Conservation (phyloP, 2,113 vertebrate genomes). For the Hemiscyllium ocellatum region DNA sequence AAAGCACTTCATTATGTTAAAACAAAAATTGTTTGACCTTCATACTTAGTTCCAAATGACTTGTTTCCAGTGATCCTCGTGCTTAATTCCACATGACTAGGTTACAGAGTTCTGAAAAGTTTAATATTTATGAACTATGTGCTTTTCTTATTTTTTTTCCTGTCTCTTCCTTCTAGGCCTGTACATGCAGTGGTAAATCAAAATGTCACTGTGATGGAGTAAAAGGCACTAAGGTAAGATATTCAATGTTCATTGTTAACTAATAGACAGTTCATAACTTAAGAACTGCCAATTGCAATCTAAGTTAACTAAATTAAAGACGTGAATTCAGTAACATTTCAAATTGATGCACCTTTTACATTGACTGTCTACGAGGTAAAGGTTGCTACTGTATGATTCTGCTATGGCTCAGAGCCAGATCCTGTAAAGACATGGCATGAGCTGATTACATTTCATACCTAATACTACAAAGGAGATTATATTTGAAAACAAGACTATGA, state of each 20-base stretch:
- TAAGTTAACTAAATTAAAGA: background rate
- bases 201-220: constrained; percentile 56
- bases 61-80: background rate
- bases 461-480: background rate
- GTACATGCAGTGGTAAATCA: constrained; percentile 44
- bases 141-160: background rate
- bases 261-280: background rate
- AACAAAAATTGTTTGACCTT: background rate
- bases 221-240: constrained; percentile 60
- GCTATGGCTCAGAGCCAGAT: background rate
- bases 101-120: background rate
- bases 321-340: background rate
- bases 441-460: background rate
- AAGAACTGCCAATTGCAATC: background rate
- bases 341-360: background rate
- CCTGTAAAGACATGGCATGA: background rate
- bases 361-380: background rate
- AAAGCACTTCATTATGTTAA: background rate
- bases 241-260: background rate
- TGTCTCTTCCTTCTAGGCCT: constrained; percentile 40
- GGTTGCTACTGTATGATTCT: background rate
- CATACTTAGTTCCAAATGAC: background rate
- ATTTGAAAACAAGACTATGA: background rate
- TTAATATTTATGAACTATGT: background rate
- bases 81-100: background rate